Evolutionary conservation across 1,140 invertebrate species (phyloP).

Genomic region (Saccostrea echinata): DNA sequence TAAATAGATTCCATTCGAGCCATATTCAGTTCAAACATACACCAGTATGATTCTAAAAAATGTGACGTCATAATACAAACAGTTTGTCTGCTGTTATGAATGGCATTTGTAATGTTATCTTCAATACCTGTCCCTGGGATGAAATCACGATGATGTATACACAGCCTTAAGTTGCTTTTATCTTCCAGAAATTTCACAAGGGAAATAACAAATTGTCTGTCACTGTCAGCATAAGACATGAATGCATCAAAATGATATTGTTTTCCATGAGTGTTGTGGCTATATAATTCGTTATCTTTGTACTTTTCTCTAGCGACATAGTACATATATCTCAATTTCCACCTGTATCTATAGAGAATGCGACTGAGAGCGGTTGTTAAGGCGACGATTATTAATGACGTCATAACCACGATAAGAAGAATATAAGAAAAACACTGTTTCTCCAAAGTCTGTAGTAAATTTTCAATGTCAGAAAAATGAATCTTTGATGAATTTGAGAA

Average conservation of each 20-base stretch:
- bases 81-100: constrained; percentile 82
- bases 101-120: constrained; percentile 83
- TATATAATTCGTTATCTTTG: neutral
- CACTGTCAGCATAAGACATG: constrained; percentile 65
- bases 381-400: neutral
- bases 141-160: constrained; percentile 69
- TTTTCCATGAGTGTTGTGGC: neutral
- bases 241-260: constrained; percentile 73
- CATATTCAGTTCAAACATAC: constrained; percentile 84
- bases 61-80: constrained; percentile 84
- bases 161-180: constrained; percentile 57
- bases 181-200: constrained; percentile 55
- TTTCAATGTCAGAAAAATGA: neutral
- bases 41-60: constrained; percentile 86
- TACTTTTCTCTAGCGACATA: constrained; percentile 33
- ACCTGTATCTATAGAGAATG: constrained; percentile 18
- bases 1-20: constrained; percentile 65
- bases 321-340: constrained; percentile 14
- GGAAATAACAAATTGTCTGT: constrained; percentile 58
- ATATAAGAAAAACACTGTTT: constrained; percentile 26
- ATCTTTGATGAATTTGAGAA: neutral
- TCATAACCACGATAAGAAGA: neutral
- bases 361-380: neutral
- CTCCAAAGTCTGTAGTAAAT: neutral
- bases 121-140: constrained; percentile 80